Base-by-base conservation (phyloP, 2,888 invertebrate genomes). In the Caenorhabditis angaria region DNA sequence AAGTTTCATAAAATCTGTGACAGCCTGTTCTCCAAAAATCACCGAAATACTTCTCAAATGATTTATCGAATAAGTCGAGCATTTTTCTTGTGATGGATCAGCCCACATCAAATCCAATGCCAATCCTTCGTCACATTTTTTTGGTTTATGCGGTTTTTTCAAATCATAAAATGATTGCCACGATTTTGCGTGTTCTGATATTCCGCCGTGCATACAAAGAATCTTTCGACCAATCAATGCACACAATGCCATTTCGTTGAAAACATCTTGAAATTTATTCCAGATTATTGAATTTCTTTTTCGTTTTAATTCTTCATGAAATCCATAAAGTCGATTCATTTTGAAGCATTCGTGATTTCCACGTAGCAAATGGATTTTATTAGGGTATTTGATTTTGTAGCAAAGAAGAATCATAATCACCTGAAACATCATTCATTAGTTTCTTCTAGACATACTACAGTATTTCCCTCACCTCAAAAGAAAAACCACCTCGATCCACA, bases 21-120 rank as follows among this genome's bases (percentile, higher is more conserved):
- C 64, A 18, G 70, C 75, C 25, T 78, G 68, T 53, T 79, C 76
- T 48, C 83, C 81, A 61, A 83, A 83, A 51, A 82, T 56, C 28
- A 72, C 80, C 25, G 82, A 82, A 10, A 81, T 78, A 25, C 77
- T 66, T n/a, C 82, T 29, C 20, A 65, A 61, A 32, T 48, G 47
- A 41, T 76, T 76, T 14, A 62, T 25, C 2, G 61, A 55, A 56
- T 68, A 76, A 5, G 63, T 55, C 47, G 48, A 65, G 25, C 63
- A 65, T 58, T 66, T 71, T 54, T 71, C 71, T 27, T 70, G 70
- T n/a, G 76, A 76, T 18, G 83, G 83, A 63, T 83, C 83, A 6
- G 83, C 77, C 83, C 83, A 83, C 81, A 83, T 80, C 56, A 83
- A 62, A 61, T 83, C 83, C 20, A 81, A 69, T n/a, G 74, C 65